A percentile compares a stretch with the other conserved stretches of the same genome.
Evolutionary conservation across 1,140 invertebrate species (phyloP).

Genomic region (Pseudomyrmex gracilis): DNA sequence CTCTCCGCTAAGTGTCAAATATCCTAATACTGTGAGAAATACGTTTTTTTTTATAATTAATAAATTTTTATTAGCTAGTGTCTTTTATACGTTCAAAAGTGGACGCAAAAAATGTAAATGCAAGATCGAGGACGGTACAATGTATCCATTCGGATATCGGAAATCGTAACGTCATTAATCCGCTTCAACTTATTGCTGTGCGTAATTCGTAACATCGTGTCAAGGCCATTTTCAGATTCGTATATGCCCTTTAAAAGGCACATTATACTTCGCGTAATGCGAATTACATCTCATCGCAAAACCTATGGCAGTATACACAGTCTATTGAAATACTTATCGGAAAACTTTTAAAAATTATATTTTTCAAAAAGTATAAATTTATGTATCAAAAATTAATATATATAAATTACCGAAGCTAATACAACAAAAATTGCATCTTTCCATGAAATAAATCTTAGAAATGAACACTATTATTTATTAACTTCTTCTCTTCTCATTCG

Average conservation of each 20-base stretch:
- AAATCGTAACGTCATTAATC: constrained; percentile 9
- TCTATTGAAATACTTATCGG: constrained; percentile 15
- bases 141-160: constrained; percentile 32
- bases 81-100: constrained; percentile 12
- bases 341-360: not conserved
- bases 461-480: constrained; percentile 28
- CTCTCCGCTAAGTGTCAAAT: constrained; percentile 35
- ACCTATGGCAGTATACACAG: constrained; percentile 24
- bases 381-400: constrained; percentile 1
- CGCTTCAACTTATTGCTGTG: not conserved
- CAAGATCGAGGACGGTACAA: constrained; percentile 63
- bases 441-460: not conserved
- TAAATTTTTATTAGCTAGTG: constrained; percentile 18
- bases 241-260: constrained; percentile 65
- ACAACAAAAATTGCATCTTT: not conserved
- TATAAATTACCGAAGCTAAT: not conserved
- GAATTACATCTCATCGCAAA: constrained; percentile 4
- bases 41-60: constrained; percentile 5
- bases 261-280: constrained; percentile 28
- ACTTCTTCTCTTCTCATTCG: constrained; percentile 28
- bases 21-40: constrained; percentile 11
- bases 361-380: not conserved
- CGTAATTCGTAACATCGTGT: constrained; percentile 11
- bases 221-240: constrained; percentile 14
- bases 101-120: constrained; percentile 56